Conservation (phyloP, 92 coral and sea anemone genomes). For the Scolanthus callimorphus region DNA sequence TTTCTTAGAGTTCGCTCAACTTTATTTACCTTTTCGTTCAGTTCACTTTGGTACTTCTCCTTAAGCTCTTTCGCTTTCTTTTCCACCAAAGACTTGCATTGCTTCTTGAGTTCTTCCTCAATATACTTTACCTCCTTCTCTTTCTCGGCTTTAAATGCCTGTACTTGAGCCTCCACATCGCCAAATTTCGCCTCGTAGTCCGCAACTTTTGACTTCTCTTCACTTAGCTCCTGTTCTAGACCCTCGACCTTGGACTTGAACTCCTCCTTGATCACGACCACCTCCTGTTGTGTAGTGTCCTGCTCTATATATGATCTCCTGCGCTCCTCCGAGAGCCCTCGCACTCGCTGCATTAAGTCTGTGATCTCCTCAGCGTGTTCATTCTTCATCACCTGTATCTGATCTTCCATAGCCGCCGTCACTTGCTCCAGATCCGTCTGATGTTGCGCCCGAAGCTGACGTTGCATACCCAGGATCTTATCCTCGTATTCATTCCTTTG, state of each 20-base stretch:
- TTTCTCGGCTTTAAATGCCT: conserved; percentile 79
- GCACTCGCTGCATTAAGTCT: conserved; percentile 66
- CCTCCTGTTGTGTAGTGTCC: conserved; percentile 80
- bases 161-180: conserved; percentile 78
- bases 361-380: conserved; percentile 80
- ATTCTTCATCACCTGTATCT: conserved; percentile 78
- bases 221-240: conserved; percentile 74
- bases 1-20: conserved; percentile 75
- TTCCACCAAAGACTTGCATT: conserved; percentile 75
- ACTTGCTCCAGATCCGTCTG: conserved; percentile 89
- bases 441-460: conserved; percentile 78
- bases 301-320: conserved; percentile 81
- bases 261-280: conserved; percentile 83
- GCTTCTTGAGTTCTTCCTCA: conserved; percentile 75
- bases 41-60: conserved; percentile 85
- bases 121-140: conserved; percentile 75
- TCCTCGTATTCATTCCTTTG: conserved; percentile 86
- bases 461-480: conserved; percentile 72
- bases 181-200: conserved; percentile 72
- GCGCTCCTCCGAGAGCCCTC: conserved; percentile 82
- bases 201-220: conserved; percentile 67
- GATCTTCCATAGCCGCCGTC: conserved; percentile 95
- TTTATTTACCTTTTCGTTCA: conserved; percentile 84
- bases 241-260: conserved; percentile 64
- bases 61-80: conserved; percentile 85